Percentiles rank a stretch among this genome's conserved stretches.
phyloP scores from a whole-genome alignment of 2,797 vertebrate genomes.

The Anabas testudineus region DNA sequence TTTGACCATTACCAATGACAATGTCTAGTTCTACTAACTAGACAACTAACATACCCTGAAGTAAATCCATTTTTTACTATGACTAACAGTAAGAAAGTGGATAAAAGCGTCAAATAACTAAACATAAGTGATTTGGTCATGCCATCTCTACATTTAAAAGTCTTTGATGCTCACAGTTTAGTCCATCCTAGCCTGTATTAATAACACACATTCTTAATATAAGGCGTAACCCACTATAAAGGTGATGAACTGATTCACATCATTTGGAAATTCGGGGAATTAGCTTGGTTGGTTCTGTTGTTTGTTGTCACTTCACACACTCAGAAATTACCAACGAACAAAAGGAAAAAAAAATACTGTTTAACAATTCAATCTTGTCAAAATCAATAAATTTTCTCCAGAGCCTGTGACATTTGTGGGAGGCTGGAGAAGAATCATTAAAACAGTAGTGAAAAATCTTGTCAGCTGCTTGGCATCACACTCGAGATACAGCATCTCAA shows the following conservation, averaged over 20 bases:
- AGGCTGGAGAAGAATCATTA: slow-evolving; percentile 43
- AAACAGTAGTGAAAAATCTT: slow-evolving; percentile 31
- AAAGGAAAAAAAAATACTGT: slow-evolving; percentile 42
- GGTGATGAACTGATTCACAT: slow-evolving; percentile 21
- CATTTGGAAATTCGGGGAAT: slow-evolving; percentile 22
- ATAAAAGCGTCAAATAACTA: too few species aligned
- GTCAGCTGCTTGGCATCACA: slow-evolving; percentile 41
- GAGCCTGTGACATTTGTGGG: slow-evolving; percentile 42
- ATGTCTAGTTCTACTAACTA: slow-evolving; percentile 1
- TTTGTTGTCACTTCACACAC: slow-evolving; percentile 28
- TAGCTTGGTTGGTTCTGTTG: slow-evolving; percentile 3
- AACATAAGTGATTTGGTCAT: slow-evolving; percentile 35
- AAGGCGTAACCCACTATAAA: slow-evolving; percentile 2
- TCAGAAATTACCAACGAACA: slow-evolving; percentile 21
- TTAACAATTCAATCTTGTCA: slow-evolving; percentile 54
- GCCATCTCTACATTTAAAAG: slow-evolving; percentile 18
- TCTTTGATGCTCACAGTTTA: slow-evolving; percentile 29
- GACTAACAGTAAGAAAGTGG: slow-evolving; percentile 21
- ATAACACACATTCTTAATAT: slow-evolving; percentile 18
- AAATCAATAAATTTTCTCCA: slow-evolving; percentile 48
- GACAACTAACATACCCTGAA: not conserved
- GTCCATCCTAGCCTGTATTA: not conserved
- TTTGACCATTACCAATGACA: slow-evolving; percentile 2
- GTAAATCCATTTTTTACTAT: slow-evolving; percentile 12
- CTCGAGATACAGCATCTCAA: slow-evolving; percentile 32